Percentiles rank a stretch among this genome's conserved stretches.
These are phyloP conservation scores for Acanthoscelides obtectus DNA, from an alignment of 2,888 invertebrate species.

Conservation along the genomic window DNA sequence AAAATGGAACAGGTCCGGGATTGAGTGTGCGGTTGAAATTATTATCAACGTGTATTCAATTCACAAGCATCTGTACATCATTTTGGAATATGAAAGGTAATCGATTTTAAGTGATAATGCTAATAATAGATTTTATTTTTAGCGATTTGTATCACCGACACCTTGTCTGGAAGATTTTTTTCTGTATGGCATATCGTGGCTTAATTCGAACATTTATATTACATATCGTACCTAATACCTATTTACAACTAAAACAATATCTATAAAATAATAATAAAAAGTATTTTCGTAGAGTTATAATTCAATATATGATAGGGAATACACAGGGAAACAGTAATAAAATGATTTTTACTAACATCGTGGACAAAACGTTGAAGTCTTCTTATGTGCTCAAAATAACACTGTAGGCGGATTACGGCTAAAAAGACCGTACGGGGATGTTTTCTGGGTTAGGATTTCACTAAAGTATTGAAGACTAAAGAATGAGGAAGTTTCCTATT, in stretches of 20 bases:
- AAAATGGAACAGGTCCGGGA: neutral
- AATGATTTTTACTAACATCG: no score
- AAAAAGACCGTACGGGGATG: no score
- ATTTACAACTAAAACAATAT: neutral
- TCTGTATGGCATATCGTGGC: neutral
- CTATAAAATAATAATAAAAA: no score
- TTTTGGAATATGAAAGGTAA: neutral
- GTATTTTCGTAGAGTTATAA: no score
- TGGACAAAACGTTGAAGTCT: no score
- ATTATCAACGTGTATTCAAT: neutral
- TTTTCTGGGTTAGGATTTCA: no score
- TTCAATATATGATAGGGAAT: no score
- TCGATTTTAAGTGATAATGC: neutral
- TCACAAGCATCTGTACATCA: neutral
- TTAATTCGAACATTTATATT: neutral
- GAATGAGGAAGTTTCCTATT: no score
- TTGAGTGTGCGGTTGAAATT: neutral
- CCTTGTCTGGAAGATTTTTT: neutral
- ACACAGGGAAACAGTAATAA: no score
- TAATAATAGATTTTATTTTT: neutral
- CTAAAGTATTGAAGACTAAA: no score
- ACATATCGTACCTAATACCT: neutral
- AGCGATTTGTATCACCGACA: neutral
- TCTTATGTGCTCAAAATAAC: no score
- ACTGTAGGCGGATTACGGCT: no score